Base-by-base conservation (phyloP, 2,888 invertebrate genomes). In the Conomelus anceps region DNA sequence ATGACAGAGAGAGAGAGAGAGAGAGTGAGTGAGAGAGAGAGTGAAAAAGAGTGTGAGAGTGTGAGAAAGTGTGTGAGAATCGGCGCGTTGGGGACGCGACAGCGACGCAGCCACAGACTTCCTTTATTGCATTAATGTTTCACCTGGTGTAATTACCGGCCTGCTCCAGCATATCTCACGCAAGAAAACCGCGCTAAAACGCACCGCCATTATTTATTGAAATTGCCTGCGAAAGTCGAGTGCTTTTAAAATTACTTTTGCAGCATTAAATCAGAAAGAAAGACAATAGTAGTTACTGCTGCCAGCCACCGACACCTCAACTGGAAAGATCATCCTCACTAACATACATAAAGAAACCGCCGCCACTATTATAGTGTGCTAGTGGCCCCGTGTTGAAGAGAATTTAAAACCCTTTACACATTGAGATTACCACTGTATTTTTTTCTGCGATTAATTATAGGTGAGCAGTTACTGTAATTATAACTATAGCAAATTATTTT, bases 51-150 rank as follows among this genome's bases (percentile, higher is more conserved):
- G 9, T n/a, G 13, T n/a, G 13, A 63, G 63, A 63, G 63, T 3
- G 63, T 63, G 20, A n/a, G 34, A 34, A 17, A 34, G 26, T 4
- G 26, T 7, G 26, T 26, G 26, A 11, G 11, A 4, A 11, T 26
- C 13, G 9, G 9, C n/a, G 63, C 63, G 63, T n/a, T 63, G n/a
- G 63, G 20, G n/a, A 7, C 63, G 63, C 63, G 63, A 63, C 63
- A 63, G n/a, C 26, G 11, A 11, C 26, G 26, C 26, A 20, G 63
- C 63, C 63, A n/a, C 63, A 63, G 63, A 63, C 63, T 86, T 86
- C 86, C 86, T 86, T 86, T 86, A 86, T 86, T 86, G 86, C 86
- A 23, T 86, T 86, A 86, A 86, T 86, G 86, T 86, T 86, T 86
- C 86, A 86, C 86, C 24, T 86, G 24, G 22, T 24, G 86, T 86